phyloP scores from a whole-genome alignment of 2,113 vertebrate species.

The Anthoscopus minutus region DNA sequence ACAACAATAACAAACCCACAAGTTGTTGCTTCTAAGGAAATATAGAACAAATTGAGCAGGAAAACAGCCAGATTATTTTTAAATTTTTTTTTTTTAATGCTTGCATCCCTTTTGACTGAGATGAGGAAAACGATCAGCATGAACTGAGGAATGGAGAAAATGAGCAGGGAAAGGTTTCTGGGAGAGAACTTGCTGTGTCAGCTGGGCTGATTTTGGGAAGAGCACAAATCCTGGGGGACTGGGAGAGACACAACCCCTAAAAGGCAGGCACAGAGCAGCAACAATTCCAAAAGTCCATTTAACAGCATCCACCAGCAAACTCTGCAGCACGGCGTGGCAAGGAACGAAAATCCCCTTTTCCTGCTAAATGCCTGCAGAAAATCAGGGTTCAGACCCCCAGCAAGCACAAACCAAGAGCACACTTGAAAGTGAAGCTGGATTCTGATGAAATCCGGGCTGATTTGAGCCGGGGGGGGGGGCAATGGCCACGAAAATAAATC shows the following conservation, averaged over 20 bases:
- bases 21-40: not conserved
- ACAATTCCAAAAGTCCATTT: not conserved
- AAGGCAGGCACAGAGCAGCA: not conserved
- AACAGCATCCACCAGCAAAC: fast-evolving
- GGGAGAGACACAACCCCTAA: not conserved
- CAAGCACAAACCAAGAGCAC: not conserved
- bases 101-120: not conserved
- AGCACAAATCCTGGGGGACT: fast-evolving
- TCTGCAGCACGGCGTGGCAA: fast-evolving
- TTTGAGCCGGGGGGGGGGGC: fast-evolving
- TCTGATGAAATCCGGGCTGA: not conserved
- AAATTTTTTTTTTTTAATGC: not conserved
- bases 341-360: not conserved
- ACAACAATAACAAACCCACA: not conserved
- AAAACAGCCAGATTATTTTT: fast-evolving
- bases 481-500: fast-evolving
- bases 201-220: not conserved
- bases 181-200: not conserved
- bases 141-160: fast-evolving
- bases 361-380: not conserved
- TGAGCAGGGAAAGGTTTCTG: not conserved
- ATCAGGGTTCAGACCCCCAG: not conserved
- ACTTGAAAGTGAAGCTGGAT: not conserved
- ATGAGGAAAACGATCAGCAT: fast-evolving
- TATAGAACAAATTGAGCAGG: not conserved